A percentile compares a stretch with the other conserved stretches of the same genome.
These are phyloP conservation scores for Aphaenogaster rudis DNA, from an alignment of 1,140 invertebrate species.

Conservation along the genomic window DNA sequence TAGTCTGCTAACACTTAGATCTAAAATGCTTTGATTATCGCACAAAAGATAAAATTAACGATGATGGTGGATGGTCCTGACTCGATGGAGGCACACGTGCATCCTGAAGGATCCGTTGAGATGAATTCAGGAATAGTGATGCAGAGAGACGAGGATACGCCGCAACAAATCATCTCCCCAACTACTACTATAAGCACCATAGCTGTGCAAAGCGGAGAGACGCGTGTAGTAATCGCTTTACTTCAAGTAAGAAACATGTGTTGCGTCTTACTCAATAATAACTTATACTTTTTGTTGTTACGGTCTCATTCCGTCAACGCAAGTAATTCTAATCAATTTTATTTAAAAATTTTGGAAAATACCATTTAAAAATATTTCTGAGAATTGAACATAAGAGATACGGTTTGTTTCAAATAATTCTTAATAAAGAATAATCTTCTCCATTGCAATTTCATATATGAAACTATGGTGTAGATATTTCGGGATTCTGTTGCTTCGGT, in stretches of 20 bases:
- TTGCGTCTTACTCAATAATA: background rate
- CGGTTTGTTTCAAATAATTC: background rate
- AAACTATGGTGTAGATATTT: slow-evolving; percentile 75
- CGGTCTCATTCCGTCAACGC: background rate
- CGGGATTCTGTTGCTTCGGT: slow-evolving; percentile 67
- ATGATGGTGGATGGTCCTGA: slow-evolving; percentile 84
- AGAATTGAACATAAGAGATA: background rate
- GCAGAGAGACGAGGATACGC: slow-evolving; percentile 69
- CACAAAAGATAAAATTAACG: slow-evolving; percentile 48
- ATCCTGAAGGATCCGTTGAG: slow-evolving; percentile 71
- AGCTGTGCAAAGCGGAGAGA: slow-evolving; percentile 94
- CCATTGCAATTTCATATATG: slow-evolving; percentile 32
- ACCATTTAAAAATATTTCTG: background rate
- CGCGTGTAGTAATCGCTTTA: slow-evolving; percentile 95
- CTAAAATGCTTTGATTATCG: slow-evolving; percentile 57
- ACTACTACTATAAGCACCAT: slow-evolving; percentile 96
- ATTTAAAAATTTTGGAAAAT: background rate
- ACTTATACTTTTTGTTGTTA: background rate
- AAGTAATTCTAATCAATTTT: slow-evolving; percentile 3
- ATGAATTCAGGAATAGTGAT: slow-evolving; percentile 70
- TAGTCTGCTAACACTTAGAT: slow-evolving; percentile 54
- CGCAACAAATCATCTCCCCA: slow-evolving; percentile 69
- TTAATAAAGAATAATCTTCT: slow-evolving; percentile 14
- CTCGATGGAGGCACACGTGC: slow-evolving; percentile 72
- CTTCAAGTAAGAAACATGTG: slow-evolving; percentile 91